Evolutionary conservation across 2,888 invertebrate species (phyloP).

Genomic region (Lamellibrachia columna): DNA sequence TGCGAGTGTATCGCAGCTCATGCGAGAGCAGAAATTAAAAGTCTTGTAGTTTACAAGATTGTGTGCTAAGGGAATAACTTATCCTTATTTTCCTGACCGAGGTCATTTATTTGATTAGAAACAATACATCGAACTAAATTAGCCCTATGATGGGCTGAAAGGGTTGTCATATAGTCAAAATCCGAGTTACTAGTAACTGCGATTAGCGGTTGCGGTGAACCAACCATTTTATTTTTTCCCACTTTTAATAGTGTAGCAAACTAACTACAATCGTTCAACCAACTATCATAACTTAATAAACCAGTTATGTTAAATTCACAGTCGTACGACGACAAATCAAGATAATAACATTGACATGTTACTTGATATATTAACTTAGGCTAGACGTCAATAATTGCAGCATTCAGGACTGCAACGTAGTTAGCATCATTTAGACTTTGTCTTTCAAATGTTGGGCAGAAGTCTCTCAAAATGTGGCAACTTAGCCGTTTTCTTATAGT

Average conservation of each 20-base stretch:
- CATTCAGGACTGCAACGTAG: not conserved
- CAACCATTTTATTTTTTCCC: not conserved
- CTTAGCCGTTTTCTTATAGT: too few relatives aligned
- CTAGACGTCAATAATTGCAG: not conserved
- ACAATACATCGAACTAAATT: not conserved
- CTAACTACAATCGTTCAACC: not conserved
- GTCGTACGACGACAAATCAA: not conserved
- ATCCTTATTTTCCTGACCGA: too few relatives aligned
- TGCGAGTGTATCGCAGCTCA: not conserved
- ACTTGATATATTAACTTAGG: not conserved
- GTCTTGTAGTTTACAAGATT: too few relatives aligned
- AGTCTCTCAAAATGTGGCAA: too few relatives aligned
- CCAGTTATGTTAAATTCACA: not conserved
- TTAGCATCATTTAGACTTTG: not conserved
- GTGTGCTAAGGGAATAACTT: too few relatives aligned
- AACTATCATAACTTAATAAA: not conserved
- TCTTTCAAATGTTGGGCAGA: too few relatives aligned
- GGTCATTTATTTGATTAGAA: not conserved
- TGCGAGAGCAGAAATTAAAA: not conserved
- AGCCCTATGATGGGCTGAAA: not conserved
- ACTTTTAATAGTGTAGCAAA: not conserved
- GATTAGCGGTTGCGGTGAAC: not conserved
- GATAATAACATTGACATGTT: not conserved
- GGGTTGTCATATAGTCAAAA: not conserved
- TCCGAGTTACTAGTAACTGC: not conserved